Percentiles rank a stretch among this genome's conserved stretches.
These are phyloP conservation scores for Salvelinus alpinus DNA, from an alignment of 2,113 vertebrate genomes.

Conservation along the genomic window DNA sequence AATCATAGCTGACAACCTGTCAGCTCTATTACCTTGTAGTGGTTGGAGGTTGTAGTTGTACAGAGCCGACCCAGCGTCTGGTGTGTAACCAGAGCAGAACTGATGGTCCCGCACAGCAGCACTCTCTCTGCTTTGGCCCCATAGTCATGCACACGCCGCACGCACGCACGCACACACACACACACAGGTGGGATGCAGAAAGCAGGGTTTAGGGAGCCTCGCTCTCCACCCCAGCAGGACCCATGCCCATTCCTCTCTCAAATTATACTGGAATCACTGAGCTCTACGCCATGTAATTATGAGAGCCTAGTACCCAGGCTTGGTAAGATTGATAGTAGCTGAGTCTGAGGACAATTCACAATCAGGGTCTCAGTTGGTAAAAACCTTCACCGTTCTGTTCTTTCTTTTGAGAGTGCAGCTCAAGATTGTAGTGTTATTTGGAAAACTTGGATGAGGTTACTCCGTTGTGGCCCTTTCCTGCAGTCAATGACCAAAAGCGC, in stretches of 20 bases:
- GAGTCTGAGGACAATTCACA: neutral
- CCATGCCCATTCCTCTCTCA: neutral
- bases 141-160: neutral
- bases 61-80: no score
- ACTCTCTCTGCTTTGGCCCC: neutral
- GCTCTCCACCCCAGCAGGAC: neutral
- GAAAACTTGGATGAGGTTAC: neutral
- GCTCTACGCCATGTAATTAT: neutral
- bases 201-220: neutral
- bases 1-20: constrained; percentile 36
- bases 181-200: neutral
- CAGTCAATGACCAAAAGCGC: no score
- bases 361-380: neutral
- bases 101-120: no score
- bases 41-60: no score
- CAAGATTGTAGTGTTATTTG: no score
- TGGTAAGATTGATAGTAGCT: neutral
- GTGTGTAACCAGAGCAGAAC: no score
- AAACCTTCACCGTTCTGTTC: neutral
- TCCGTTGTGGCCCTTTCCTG: neutral
- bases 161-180: neutral
- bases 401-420: no score
- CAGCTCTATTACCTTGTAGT: neutral
- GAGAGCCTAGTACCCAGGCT: neutral
- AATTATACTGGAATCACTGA: neutral